Evolutionary conservation across 2,113 vertebrate genomes (phyloP).

Genomic region (Salminus brasiliensis): DNA sequence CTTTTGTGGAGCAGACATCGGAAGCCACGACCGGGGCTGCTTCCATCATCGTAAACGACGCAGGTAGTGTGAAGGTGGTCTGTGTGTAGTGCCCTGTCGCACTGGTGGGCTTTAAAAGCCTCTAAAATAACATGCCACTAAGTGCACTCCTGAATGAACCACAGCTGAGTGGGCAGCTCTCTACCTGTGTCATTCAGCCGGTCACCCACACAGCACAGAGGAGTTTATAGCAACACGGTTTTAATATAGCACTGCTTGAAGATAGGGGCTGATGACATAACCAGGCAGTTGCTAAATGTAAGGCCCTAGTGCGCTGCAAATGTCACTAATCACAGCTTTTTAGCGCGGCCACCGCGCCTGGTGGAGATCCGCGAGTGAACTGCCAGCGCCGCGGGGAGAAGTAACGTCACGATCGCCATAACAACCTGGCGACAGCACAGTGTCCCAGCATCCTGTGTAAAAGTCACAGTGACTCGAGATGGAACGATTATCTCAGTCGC

Average conservation of each 20-base stretch:
- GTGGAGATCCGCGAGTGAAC: conserved; percentile 3
- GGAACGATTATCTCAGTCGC: background rate
- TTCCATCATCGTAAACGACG: conserved; percentile 89
- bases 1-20: conserved; percentile 86
- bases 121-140: conserved; percentile 28
- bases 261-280: conserved; percentile 36
- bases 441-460: conserved; percentile 39
- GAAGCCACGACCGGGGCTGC: conserved; percentile 91
- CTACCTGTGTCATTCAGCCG: conserved; percentile 17
- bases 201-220: conserved; percentile 19
- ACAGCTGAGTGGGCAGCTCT: conserved; percentile 34
- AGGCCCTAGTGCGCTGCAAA: conserved; percentile 39
- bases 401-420: conserved; percentile 41
- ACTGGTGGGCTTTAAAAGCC: conserved; percentile 22
- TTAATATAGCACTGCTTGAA: conserved; percentile 40
- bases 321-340: conserved; percentile 43
- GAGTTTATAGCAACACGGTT: conserved; percentile 32
- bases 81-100: background rate
- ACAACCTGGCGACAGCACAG: conserved; percentile 21
- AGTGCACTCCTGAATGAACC: conserved; percentile 44
- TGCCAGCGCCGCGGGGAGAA: conserved; percentile 1
- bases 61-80: conserved; percentile 77
- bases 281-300: conserved; percentile 21
- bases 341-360: conserved; percentile 5
- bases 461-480: conserved; percentile 11